Evolutionary conservation across 2,797 vertebrate species (phyloP), one percentile per base, ranked within the genome.

Genomic region (Phyllotis vaccarum): DNA sequence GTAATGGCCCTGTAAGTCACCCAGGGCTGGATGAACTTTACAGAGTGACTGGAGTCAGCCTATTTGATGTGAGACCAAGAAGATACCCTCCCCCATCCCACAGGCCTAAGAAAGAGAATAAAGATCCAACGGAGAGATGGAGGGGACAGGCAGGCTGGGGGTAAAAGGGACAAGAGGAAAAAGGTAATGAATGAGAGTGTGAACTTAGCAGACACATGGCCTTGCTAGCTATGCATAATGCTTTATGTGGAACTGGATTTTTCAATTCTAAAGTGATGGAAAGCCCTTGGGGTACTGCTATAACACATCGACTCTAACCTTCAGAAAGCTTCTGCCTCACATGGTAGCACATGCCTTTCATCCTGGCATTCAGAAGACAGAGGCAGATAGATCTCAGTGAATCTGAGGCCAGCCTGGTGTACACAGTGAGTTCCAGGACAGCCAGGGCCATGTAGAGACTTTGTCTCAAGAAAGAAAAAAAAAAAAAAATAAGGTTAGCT

Each of bases 201-300:
- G 79, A 86, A 79, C 54, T 58, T 49, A 56, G 87, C 72, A 70
- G 72, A n/a, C n/a, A n/a, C n/a, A n/a, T 92, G 87, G 80, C 66
- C 92, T 89, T n/a, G 87, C 76, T 31, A 83, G 79, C 82, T 60
- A 40, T 1, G 2, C 34, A 17, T 6, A 31, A 49, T 49, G 46
- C 82, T 93, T 60, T 43, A 21, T 89, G 64, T 68, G 75, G 83
- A 91, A 81, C 72, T 27, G 79, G 54, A 79, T 60, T 86, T 34
- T 49, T 86, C 24, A 27, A 34, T 74, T 90, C 86, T 62, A 40
- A 93, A 93, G 92, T 49, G 82, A 95, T 6, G 78, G 40, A 37
- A 86, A 91, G 86, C 79, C 54, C 40, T 85, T 10, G 22, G 85
- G 78, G n/a, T 79, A 34, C 49, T 74, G 95, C 24, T 75, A 46